phyloP scores from a whole-genome alignment of 2,797 vertebrate genomes.

The Melanotaenia maccullochi region DNA sequence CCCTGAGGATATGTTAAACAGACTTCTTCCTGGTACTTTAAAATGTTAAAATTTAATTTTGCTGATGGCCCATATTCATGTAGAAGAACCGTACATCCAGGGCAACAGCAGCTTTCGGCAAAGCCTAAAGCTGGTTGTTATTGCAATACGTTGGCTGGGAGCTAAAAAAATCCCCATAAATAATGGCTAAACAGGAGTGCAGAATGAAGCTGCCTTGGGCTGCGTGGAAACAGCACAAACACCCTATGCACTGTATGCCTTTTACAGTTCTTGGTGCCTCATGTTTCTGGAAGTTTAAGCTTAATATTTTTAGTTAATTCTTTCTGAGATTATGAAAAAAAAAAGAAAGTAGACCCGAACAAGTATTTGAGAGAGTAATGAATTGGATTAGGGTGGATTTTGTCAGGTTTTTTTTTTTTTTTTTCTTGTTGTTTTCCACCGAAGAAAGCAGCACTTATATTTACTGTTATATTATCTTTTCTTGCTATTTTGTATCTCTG shows the following conservation, averaged over 20 bases:
- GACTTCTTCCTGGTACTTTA: conserved; percentile 25
- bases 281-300: conserved; percentile 31
- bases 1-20: conserved; percentile 27
- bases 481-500: too few relatives aligned
- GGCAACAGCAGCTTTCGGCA: conserved; percentile 63
- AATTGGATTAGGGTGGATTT: too few relatives aligned
- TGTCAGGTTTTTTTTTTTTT: too few relatives aligned
- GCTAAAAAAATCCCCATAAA: conserved; percentile 72
- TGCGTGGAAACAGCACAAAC: conserved; percentile 71
- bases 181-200: conserved; percentile 73
- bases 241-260: conserved; percentile 51
- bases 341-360: neutral
- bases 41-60: conserved; percentile 52
- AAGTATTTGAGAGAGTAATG: too few relatives aligned
- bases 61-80: conserved; percentile 58
- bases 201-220: conserved; percentile 72
- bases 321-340: neutral
- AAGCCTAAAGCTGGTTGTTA: conserved; percentile 81
- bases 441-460: too few relatives aligned
- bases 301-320: neutral
- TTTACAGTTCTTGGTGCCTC: conserved; percentile 39
- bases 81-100: conserved; percentile 47
- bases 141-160: conserved; percentile 75
- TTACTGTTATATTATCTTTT: too few relatives aligned
- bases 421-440: too few relatives aligned